Evolutionary conservation across 2,113 vertebrate species (phyloP).

Genomic region (Oryzias curvinotus): DNA sequence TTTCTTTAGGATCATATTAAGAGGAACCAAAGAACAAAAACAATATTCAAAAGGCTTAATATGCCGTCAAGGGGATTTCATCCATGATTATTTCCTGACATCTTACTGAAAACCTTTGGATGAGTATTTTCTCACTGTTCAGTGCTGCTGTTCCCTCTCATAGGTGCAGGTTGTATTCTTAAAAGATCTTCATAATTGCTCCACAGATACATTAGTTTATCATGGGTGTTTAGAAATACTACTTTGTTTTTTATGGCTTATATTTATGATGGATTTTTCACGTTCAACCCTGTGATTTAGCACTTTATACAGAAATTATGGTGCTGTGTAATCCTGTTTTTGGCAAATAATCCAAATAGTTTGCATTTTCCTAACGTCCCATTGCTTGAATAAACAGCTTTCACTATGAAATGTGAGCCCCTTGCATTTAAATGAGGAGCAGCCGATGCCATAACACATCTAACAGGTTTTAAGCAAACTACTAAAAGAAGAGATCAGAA

Average conservation of each 20-base stretch:
- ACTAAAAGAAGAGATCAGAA: conserved; percentile 5
- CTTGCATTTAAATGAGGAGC: neutral
- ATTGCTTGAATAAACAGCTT: neutral
- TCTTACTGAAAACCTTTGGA: no score
- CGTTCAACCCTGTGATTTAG: conserved; percentile 1
- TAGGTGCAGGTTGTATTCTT: neutral
- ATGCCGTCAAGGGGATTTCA: no score
- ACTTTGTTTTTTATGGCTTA: neutral
- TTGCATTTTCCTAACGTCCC: conserved; percentile 23
- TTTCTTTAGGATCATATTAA: no score
- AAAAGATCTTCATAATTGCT: neutral
- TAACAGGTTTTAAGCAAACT: neutral
- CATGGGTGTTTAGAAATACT: neutral
- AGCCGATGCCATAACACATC: neutral
- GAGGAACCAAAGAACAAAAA: no score
- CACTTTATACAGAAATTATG: neutral
- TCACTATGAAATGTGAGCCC: neutral
- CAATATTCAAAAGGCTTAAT: no score
- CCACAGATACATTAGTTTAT: neutral
- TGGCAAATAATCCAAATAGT: conserved; percentile 21
- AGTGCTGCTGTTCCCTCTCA: neutral
- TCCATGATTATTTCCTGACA: no score
- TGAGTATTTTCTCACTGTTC: neutral
- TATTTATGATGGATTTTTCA: neutral
- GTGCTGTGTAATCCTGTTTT: conserved; percentile 14